These are phyloP conservation scores for Nymphalis c-album DNA, from an alignment of 2,888 invertebrate genomes.

Conservation along the genomic window DNA sequence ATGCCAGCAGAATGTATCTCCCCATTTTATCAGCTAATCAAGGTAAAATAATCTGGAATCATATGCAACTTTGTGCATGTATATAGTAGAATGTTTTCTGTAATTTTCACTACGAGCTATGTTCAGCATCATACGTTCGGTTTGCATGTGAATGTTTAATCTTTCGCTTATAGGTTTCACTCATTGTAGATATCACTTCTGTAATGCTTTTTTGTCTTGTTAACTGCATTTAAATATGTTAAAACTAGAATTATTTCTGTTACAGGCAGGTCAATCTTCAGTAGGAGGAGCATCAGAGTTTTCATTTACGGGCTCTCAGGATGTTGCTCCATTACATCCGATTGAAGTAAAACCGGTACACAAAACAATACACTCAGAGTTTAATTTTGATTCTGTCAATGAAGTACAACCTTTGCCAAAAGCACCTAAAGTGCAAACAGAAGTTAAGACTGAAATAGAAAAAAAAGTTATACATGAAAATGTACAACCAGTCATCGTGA, in stretches of 20 bases:
- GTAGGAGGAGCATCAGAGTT: conserved; percentile 55
- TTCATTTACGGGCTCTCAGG: conserved; percentile 51
- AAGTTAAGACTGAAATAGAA: conserved; percentile 31
- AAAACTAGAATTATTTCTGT: conserved; percentile 19
- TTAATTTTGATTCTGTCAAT: conserved; percentile 46
- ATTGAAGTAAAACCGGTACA: conserved; percentile 57
- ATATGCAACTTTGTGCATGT: conserved; percentile 30
- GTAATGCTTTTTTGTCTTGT: background rate
- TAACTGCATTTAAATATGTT: background rate
- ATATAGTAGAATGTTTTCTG: conserved; percentile 6
- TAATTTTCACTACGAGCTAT: conserved; percentile 4
- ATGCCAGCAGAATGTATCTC: conserved; percentile 24
- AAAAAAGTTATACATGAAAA: conserved; percentile 30
- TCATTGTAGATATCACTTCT: conserved; percentile 4
- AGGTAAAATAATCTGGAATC: conserved; percentile 27
- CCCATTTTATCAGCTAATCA: conserved; percentile 19
- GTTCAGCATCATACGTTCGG: conserved; percentile 1
- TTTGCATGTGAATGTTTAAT: conserved; percentile 26
- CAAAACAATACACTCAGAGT: conserved; percentile 51
- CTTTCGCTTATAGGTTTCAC: background rate
- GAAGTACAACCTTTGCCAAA: conserved; percentile 42
- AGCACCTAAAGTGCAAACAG: conserved; percentile 22
- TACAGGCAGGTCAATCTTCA: conserved; percentile 60
- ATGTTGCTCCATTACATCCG: conserved; percentile 38
- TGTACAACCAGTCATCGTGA: conserved; percentile 51